These are phyloP conservation scores for Himalopsyche japonica DNA, from an alignment of 2,888 invertebrate species.

Conservation along the genomic window DNA sequence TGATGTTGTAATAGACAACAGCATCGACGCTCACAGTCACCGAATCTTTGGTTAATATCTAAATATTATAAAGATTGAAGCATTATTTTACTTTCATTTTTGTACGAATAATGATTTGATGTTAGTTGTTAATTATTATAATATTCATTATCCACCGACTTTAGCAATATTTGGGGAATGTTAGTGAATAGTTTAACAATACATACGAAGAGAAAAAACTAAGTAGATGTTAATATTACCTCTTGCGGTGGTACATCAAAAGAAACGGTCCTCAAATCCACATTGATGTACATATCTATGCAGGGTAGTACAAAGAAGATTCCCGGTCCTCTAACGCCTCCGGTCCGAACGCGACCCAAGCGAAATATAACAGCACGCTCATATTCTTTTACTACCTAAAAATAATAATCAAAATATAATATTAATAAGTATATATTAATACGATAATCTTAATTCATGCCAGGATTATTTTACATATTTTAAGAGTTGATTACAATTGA, in stretches of 20 bases:
- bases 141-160: too few species aligned
- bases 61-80: slow-evolving; percentile 40
- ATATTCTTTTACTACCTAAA: slow-evolving; percentile 80
- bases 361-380: slow-evolving; percentile 89
- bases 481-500: too few species aligned
- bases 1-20: slow-evolving; percentile 81
- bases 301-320: slow-evolving; percentile 94
- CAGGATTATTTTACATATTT: too few species aligned
- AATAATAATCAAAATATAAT: too few species aligned
- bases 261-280: slow-evolving; percentile 90
- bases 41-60: slow-evolving; percentile 90
- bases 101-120: neutral
- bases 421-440: too few species aligned
- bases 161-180: too few species aligned
- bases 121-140: too few species aligned
- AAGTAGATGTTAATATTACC: slow-evolving; percentile 54
- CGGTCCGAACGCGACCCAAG: slow-evolving; percentile 75
- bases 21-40: slow-evolving; percentile 95
- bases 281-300: slow-evolving; percentile 89
- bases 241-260: slow-evolving; percentile 97
- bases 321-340: slow-evolving; percentile 78
- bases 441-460: too few species aligned
- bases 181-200: too few species aligned
- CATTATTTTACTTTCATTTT: slow-evolving; percentile 14
- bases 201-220: neutral